Conservation (phyloP, 2,113 vertebrate genomes). For the Sphyrna mokarran region DNA sequence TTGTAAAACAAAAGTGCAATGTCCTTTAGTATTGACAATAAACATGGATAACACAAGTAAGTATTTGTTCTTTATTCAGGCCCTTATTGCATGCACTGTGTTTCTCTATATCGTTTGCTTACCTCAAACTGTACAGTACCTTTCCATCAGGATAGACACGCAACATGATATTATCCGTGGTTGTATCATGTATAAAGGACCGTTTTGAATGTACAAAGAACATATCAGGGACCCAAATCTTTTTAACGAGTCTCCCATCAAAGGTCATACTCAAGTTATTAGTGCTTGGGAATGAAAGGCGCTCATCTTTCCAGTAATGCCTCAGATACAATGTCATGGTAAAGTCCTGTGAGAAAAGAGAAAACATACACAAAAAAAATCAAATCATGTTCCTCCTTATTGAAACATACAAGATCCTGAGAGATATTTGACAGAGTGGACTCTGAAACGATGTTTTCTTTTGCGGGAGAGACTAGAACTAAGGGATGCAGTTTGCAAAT, state of each 20-base stretch:
- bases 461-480: no score
- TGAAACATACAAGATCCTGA: no score
- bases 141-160: conserved; percentile 90
- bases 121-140: conserved; percentile 96
- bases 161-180: conserved; percentile 93
- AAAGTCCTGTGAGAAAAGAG: conserved; percentile 68
- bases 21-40: not conserved
- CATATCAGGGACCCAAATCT: conserved; percentile 98
- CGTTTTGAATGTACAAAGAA: conserved; percentile 96
- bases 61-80: not conserved
- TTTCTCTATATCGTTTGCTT: conserved; percentile 39
- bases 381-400: not conserved
- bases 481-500: no score
- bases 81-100: not conserved
- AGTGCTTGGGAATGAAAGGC: conserved; percentile 83
- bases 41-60: not conserved
- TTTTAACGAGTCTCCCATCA: conserved; percentile 89
- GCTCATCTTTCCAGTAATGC: conserved; percentile 95
- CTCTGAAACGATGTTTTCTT: no score
- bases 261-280: conserved; percentile 98
- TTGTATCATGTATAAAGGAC: conserved; percentile 95
- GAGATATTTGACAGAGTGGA: no score
- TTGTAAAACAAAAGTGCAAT: not conserved
- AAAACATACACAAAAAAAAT: not conserved
- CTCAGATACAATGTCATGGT: conserved; percentile 93